Base-by-base conservation (phyloP, 2,113 vertebrate species). In the Cisticola juncidis region DNA sequence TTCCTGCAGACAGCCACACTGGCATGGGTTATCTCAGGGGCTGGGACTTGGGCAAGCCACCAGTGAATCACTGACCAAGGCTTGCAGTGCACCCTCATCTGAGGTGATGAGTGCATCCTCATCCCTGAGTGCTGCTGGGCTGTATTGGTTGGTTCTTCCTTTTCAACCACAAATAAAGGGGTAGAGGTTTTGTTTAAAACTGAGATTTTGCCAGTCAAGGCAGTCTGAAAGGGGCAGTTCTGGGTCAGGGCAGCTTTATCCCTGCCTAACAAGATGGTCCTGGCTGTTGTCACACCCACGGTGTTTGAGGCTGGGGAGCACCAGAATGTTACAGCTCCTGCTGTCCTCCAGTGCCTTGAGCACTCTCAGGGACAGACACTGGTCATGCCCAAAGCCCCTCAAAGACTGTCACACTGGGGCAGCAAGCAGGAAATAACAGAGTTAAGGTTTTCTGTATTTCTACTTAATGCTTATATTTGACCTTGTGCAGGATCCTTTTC, bases 311-410 rank as follows among this genome's bases (percentile, higher is more conserved):
- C 20, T 66, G 23, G 12, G 17, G 9, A 50, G 45, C 57, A 42
- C 22, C 1, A 10, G 50, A 58, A 65, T 3, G 3, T 61, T 57
- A 66, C 29, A 50, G 44, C 9, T 82, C 38, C 44, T 64, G 40
- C 53, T 76, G 65, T 35, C 31, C 35, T 14, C 19, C 28, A 16
- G 42, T 33, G 9, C 44, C 26, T 88, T 44, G 22, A 18, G 31
- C 0, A 1, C 10, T 85, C 9, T 53, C n/a, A 36, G 44, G 31
- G 19, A 31, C 33, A 84, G 15, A 14, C 3, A 2, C 0, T 48
- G n/a, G 24, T 47, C 20, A 6, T 56, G 45, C 18, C 76, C 21
- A 65, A 64, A 86, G 29, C 26, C 53, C 36, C 33, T 60, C 45
- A 69, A 44, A 60, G 78, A 47, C 12, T 22, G 18, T 50, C 23